Evolutionary conservation across 2,888 invertebrate species (phyloP).

Genomic region (Heliconius ismenius): DNA sequence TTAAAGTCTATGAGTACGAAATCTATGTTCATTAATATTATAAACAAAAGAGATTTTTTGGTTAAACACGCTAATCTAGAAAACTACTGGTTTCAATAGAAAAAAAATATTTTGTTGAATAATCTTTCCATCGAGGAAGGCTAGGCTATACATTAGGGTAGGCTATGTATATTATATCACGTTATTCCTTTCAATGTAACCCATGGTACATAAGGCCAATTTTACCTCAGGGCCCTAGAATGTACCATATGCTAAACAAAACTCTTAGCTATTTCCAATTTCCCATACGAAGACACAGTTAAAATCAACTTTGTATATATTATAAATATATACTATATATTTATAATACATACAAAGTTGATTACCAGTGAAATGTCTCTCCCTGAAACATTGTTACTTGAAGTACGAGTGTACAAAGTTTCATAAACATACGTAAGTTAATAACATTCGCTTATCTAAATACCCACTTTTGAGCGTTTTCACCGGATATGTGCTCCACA

Average conservation of each 20-base stretch:
- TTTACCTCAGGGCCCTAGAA: background rate
- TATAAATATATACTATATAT: background rate
- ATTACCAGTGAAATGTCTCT: background rate
- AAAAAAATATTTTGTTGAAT: too few relatives aligned
- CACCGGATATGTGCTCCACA: constrained; percentile 22
- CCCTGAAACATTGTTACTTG: constrained; percentile 6
- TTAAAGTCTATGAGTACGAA: too few relatives aligned
- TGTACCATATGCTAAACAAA: too few relatives aligned
- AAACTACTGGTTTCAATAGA: too few relatives aligned
- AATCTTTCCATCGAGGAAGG: too few relatives aligned
- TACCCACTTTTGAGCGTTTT: constrained; percentile 22
- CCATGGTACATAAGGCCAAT: background rate
- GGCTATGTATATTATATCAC: too few relatives aligned
- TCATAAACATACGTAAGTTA: background rate
- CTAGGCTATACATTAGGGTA: too few relatives aligned
- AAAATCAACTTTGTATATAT: too few relatives aligned
- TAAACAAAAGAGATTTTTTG: too few relatives aligned
- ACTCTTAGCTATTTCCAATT: background rate
- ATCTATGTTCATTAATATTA: too few relatives aligned
- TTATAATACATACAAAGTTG: background rate
- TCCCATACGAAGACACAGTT: too few relatives aligned
- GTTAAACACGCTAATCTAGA: too few relatives aligned
- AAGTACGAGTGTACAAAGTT: constrained; percentile 1
- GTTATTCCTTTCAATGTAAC: background rate
- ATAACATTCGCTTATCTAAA: constrained; percentile 22